A percentile compares a stretch with the other conserved stretches of the same genome.
Evolutionary conservation across 2,797 vertebrate genomes (phyloP).

Genomic region (Urophycis tenuis): DNA sequence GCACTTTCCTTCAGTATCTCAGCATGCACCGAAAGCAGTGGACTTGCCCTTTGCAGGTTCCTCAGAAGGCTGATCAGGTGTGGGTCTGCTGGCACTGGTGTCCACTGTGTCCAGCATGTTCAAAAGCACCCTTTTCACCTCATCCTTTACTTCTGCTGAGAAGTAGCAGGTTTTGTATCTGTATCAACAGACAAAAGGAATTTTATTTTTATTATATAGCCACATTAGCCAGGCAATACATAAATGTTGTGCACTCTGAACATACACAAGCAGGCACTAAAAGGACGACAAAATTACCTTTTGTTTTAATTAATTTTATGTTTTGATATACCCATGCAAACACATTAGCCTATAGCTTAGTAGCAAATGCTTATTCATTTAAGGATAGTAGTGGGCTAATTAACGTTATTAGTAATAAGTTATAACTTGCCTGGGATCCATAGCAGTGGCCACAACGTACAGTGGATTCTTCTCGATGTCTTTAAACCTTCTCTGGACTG

Average conservation of each 20-base stretch:
- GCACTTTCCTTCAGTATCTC: conserved; percentile 21
- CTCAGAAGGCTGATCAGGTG: conserved; percentile 14
- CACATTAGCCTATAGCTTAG: neutral
- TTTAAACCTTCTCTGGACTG: conserved; percentile 18
- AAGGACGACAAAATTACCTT: no score
- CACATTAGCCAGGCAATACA: neutral
- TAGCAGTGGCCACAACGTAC: conserved; percentile 16
- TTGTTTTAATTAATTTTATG: neutral
- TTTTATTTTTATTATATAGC: neutral
- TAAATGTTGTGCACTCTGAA: neutral
- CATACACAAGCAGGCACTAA: no score
- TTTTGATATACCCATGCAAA: neutral
- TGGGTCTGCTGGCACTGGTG: no score
- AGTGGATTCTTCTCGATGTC: conserved; percentile 23
- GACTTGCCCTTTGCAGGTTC: conserved; percentile 21
- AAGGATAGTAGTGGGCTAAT: conserved; percentile 7
- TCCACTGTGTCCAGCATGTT: no score
- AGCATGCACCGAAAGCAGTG: conserved; percentile 20
- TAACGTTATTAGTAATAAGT: no score
- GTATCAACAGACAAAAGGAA: conserved; percentile 2
- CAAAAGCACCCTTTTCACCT: no score
- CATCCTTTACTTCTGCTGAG: no score
- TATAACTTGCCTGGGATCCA: conserved; percentile 18
- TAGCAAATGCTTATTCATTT: neutral
- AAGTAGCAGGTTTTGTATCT: neutral